Evolutionary conservation across 2,113 vertebrate genomes (phyloP).

Genomic region (Trinectes maculatus): DNA sequence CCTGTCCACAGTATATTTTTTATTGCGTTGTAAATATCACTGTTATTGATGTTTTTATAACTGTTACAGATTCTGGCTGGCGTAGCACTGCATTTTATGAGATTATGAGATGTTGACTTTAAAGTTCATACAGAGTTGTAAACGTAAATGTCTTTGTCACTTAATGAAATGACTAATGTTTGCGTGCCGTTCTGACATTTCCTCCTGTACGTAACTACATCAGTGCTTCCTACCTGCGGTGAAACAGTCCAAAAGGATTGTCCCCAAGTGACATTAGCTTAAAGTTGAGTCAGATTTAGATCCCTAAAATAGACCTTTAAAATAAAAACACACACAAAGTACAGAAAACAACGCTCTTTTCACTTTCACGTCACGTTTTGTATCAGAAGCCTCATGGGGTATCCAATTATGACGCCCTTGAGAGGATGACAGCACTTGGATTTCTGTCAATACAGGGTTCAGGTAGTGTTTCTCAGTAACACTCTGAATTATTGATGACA

Average conservation of each 20-base stretch:
- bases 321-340: constrained; percentile 63
- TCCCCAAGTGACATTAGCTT: constrained; percentile 8
- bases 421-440: constrained; percentile 73
- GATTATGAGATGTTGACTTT: constrained; percentile 9
- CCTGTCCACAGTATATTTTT: not conserved
- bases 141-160: not conserved
- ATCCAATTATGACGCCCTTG: constrained; percentile 79
- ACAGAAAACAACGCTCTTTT: constrained; percentile 46
- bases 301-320: constrained; percentile 62
- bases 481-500: constrained; percentile 80
- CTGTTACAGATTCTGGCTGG: not conserved
- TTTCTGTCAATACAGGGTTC: constrained; percentile 80
- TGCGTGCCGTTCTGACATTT: not conserved
- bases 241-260: constrained; percentile 19
- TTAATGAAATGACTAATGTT: not conserved
- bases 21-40: not conserved
- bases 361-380: constrained; percentile 22
- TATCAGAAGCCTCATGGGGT: constrained; percentile 53
- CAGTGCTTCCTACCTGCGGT: constrained; percentile 18
- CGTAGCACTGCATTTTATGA: not conserved
- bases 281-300: constrained; percentile 39
- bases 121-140: not conserved
- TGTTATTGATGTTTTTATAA: not conserved
- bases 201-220: not conserved
- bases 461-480: constrained; percentile 81